Conservation (phyloP, 2,113 vertebrate genomes). For the Alectura lathami region DNA sequence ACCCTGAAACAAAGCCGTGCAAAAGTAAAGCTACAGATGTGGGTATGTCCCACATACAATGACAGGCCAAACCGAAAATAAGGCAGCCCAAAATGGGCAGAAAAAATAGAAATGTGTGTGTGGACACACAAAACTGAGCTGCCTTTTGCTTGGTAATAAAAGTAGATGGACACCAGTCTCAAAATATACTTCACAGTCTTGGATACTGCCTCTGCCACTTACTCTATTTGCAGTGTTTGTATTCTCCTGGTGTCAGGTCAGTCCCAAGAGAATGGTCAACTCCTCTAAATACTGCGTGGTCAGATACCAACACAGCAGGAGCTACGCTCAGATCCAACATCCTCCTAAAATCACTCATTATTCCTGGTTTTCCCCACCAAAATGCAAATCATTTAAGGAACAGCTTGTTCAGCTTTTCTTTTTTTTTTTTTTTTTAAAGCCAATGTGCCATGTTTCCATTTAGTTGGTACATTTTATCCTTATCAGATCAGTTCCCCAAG, state of each 20-base stretch:
- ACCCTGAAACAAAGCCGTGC: neutral
- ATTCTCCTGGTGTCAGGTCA: neutral
- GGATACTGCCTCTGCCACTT: neutral
- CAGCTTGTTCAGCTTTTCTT: neutral
- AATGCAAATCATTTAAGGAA: neutral
- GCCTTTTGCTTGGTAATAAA: neutral
- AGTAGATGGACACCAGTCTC: neutral
- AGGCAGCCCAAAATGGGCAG: neutral
- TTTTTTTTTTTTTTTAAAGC: neutral
- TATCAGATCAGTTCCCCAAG: constrained; percentile 17
- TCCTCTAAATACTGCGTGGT: neutral
- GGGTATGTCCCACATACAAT: neutral
- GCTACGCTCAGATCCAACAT: neutral
- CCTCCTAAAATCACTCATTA: neutral
- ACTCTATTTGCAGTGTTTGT: neutral
- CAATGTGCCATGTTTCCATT: neutral
- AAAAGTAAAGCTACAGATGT: neutral
- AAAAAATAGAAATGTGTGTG: accelerated
- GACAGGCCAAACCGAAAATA: neutral
- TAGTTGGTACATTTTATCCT: neutral
- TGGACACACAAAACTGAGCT: neutral
- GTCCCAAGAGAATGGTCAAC: neutral
- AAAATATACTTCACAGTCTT: neutral
- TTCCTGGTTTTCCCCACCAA: neutral
- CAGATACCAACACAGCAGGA: neutral